Conservation (phyloP, 2,888 invertebrate genomes). For the Tetragonula carbonaria region DNA sequence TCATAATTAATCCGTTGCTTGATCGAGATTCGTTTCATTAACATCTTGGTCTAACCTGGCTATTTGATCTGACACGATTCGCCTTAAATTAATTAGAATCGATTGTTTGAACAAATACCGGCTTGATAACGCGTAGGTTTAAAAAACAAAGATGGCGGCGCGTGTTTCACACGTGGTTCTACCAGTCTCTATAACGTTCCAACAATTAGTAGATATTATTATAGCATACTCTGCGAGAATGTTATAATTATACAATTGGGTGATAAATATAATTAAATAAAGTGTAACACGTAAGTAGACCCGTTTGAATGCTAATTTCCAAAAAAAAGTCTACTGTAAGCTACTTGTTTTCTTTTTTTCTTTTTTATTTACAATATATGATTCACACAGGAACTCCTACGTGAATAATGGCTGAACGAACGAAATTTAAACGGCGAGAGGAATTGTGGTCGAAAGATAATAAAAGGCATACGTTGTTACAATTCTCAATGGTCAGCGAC, state of each 20-base stretch:
- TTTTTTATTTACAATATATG: background rate
- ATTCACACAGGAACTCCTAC: background rate
- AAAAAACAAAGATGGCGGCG: background rate
- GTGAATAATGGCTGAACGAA: background rate
- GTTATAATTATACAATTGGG: background rate
- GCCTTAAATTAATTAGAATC: background rate
- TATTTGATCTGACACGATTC: background rate
- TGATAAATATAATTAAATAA: too few relatives aligned
- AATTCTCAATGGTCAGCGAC: background rate
- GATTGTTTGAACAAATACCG: background rate
- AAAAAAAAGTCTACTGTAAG: background rate
- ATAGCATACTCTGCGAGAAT: background rate
- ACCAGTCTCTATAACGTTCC: background rate
- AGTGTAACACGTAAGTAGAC: too few relatives aligned
- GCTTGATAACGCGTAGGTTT: background rate
- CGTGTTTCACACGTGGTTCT: background rate
- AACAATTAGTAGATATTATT: background rate
- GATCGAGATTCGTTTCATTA: conserved; percentile 7
- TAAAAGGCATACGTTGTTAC: background rate
- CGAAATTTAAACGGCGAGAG: background rate
- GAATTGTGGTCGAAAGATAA: background rate
- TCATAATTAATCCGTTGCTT: conserved; percentile 48
- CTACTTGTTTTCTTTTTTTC: background rate
- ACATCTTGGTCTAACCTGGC: background rate
- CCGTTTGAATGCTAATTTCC: background rate